These are phyloP conservation scores for Eilema griseolum DNA, from an alignment of 2,888 invertebrate species.

Conservation along the genomic window DNA sequence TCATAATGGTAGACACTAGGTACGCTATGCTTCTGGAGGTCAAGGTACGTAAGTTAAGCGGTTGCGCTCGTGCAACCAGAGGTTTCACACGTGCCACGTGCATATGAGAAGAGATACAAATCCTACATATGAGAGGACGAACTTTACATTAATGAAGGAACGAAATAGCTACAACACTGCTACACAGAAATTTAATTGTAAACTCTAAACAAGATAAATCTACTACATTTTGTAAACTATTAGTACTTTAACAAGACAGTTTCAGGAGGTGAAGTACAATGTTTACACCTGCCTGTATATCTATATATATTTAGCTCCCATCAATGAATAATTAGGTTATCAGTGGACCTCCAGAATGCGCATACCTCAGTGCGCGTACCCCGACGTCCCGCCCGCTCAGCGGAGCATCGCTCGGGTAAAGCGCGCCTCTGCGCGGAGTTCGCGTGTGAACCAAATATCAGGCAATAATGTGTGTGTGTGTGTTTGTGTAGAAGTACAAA, in stretches of 20 bases:
- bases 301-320: no score
- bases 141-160: neutral
- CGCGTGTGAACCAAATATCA: conserved; percentile 58
- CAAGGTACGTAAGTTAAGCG: neutral
- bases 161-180: neutral
- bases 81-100: neutral
- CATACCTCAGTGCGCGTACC: neutral
- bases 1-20: neutral
- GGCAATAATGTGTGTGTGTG: conserved; percentile 63
- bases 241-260: no score
- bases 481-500: conserved; percentile 71
- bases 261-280: no score
- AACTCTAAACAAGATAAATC: no score
- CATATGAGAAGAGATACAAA: no score
- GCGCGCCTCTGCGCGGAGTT: conserved; percentile 54
- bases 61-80: neutral
- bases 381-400: neutral
- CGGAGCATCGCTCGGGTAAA: conserved; percentile 9
- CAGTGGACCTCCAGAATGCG: neutral
- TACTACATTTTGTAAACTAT: no score
- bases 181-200: no score
- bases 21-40: neutral
- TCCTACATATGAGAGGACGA: no score
- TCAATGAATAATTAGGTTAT: no score
- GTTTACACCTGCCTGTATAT: no score